A percentile compares a stretch with the other conserved stretches of the same genome.
phyloP scores from a whole-genome alignment of 23 tunicate species.

The Botrylloides violaceus region DNA sequence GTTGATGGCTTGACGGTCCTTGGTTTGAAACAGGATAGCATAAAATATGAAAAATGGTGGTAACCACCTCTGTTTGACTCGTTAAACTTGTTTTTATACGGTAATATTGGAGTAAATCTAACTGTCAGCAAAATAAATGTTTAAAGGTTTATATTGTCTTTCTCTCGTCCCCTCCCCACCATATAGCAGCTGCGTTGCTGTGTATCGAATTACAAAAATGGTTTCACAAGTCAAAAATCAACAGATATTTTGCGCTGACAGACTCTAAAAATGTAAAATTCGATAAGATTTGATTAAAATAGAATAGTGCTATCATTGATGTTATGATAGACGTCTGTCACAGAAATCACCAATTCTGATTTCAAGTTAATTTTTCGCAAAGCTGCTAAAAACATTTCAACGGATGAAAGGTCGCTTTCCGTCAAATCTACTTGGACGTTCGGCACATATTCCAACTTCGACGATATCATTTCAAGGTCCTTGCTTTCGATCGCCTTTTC shows the following conservation, averaged over 20 bases:
- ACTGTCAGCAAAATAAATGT: too few relatives aligned
- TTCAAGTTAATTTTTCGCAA: not conserved
- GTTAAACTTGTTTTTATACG: too few relatives aligned
- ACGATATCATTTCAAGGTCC: not conserved
- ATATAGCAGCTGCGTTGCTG: too few relatives aligned
- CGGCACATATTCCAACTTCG: constrained; percentile 5
- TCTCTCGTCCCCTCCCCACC: too few relatives aligned
- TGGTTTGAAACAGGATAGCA: constrained; percentile 23
- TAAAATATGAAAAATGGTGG: constrained; percentile 94
- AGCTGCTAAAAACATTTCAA: not conserved
- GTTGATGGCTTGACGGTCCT: constrained; percentile 25
- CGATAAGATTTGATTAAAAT: too few relatives aligned
- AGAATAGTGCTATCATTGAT: constrained; percentile 1
- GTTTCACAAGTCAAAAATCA: too few relatives aligned
- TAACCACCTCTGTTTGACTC: too few relatives aligned
- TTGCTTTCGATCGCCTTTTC: constrained; percentile 17
- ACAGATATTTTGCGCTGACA: too few relatives aligned
- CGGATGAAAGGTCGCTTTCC: not conserved
- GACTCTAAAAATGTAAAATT: too few relatives aligned
- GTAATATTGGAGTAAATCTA: too few relatives aligned
- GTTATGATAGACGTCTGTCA: constrained; percentile 13
- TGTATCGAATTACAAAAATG: too few relatives aligned
- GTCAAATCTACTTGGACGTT: not conserved
- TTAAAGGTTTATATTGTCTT: too few relatives aligned
- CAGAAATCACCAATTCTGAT: not conserved